Evolutionary conservation across 2,113 vertebrate genomes (phyloP).

Genomic region (Isurus oxyrinchus): DNA sequence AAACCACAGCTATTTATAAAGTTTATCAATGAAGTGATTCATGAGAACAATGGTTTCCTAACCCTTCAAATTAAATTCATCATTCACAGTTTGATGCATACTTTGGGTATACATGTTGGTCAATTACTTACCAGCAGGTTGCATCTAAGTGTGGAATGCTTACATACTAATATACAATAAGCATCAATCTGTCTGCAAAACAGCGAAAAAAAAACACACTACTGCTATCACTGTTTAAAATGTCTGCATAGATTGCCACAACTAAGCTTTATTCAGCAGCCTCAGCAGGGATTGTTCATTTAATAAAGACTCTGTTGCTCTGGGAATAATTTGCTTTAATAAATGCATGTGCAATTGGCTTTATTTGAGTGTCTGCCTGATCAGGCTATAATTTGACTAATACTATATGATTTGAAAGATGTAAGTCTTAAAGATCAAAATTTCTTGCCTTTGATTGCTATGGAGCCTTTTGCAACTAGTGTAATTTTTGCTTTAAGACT

Average conservation of each 20-base stretch:
- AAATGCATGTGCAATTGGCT: neutral
- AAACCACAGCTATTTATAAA: too few relatives aligned
- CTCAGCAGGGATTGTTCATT: neutral
- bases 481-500: neutral
- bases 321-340: neutral
- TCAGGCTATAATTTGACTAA: conserved; percentile 26
- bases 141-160: neutral
- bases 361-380: neutral
- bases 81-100: neutral
- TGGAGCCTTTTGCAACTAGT: neutral
- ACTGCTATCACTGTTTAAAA: neutral
- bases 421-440: neutral
- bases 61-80: neutral
- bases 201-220: neutral
- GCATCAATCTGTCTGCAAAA: neutral
- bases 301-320: neutral
- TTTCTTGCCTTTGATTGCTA: neutral
- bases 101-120: neutral
- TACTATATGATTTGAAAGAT: neutral
- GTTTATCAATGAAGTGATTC: neutral
- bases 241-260: neutral
- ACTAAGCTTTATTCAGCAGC: neutral
- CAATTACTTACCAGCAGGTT: neutral
- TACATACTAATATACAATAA: neutral
- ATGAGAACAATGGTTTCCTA: neutral